These are phyloP conservation scores for Cladopsammia gracilis DNA, from an alignment of 64 coral and sea anemone species.

Conservation along the genomic window DNA sequence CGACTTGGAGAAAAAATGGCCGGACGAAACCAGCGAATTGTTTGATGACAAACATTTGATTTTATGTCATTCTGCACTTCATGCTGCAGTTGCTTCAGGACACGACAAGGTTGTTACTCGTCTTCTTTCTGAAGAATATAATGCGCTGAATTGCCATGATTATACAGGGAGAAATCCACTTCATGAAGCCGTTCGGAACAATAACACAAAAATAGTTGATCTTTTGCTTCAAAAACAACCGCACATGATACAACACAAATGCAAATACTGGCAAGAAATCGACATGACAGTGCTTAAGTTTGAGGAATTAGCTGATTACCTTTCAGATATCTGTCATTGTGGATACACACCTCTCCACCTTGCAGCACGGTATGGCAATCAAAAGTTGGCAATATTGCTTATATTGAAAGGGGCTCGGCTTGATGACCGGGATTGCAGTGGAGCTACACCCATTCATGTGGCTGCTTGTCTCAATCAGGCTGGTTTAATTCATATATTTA, in stretches of 20 bases:
- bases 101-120: background rate
- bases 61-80: conserved; percentile 35
- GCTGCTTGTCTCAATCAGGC: conserved; percentile 43
- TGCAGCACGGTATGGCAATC: background rate
- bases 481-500: background rate
- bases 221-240: too few relatives aligned
- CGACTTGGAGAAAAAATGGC: too few relatives aligned
- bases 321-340: conserved; percentile 2
- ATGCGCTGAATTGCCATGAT: conserved; percentile 7
- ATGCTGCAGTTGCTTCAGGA: conserved; percentile 19
- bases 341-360: conserved; percentile 1
- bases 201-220: background rate
- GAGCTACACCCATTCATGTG: conserved; percentile 30
- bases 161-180: conserved; percentile 39
- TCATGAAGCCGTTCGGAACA: conserved; percentile 11
- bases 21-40: background rate
- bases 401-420: background rate
- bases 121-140: background rate
- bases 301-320: background rate
- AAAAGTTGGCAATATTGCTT: background rate
- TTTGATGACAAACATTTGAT: conserved; percentile 11
- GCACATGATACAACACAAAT: background rate
- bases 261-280: too few relatives aligned
- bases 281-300: background rate
- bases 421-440: background rate